Percentiles rank a stretch among this genome's conserved stretches.
phyloP scores from a whole-genome alignment of 1,140 invertebrate genomes.

The Penaeus vannamei region DNA sequence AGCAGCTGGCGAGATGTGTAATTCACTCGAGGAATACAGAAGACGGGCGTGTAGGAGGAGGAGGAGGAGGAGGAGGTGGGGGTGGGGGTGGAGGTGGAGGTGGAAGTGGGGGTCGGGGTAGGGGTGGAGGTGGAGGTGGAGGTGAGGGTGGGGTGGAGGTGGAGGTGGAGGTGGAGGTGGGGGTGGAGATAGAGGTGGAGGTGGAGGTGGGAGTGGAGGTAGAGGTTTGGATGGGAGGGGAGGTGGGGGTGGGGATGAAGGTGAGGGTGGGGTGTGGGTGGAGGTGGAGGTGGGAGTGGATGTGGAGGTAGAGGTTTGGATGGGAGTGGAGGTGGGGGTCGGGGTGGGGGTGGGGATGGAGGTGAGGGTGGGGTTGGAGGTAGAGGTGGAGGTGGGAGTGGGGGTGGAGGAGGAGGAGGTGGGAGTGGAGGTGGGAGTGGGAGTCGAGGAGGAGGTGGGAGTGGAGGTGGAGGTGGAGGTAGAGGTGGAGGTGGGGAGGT shows the following conservation, averaged over 20 bases:
- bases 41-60: not conserved
- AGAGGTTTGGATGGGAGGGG: not conserved
- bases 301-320: not conserved
- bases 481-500: too few species aligned
- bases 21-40: slow-evolving; percentile 38
- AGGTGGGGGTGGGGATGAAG: not conserved
- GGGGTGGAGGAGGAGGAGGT: not conserved
- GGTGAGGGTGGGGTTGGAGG: not conserved
- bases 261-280: too few species aligned
- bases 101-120: not conserved
- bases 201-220: not conserved
- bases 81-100: not conserved
- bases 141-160: not conserved
- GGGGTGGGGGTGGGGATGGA: not conserved
- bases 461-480: too few species aligned
- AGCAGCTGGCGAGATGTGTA: slow-evolving; percentile 52
- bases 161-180: not conserved
- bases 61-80: not conserved
- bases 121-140: not conserved
- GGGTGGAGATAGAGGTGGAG: not conserved
- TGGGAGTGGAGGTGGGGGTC: not conserved
- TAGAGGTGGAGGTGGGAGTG: not conserved
- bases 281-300: not conserved
- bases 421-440: not conserved
- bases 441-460: too few species aligned